Evolutionary conservation across 2,797 vertebrate genomes (phyloP).

Genomic region (Phoeniculus purpureus): DNA sequence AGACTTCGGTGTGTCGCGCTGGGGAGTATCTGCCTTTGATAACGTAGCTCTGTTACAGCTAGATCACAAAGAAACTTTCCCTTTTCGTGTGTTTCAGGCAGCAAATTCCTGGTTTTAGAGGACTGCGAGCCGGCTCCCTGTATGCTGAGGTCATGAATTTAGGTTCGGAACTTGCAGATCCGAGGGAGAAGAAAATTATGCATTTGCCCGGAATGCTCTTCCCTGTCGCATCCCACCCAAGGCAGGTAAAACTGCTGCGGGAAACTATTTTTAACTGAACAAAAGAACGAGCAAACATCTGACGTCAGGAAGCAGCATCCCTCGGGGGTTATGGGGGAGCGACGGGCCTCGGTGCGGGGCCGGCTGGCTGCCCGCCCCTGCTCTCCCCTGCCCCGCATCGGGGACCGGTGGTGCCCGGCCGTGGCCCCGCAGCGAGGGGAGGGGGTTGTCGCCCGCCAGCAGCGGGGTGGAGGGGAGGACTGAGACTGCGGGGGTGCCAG

Average conservation of each 20-base stretch:
- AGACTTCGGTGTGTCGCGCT: not conserved
- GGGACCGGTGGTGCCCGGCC: not conserved
- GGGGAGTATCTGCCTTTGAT: not conserved
- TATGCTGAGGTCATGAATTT: not conserved
- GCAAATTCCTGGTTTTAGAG: not conserved
- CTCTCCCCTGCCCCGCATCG: not conserved
- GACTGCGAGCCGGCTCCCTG: not conserved
- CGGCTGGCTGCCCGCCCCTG: not conserved
- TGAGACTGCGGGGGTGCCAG: not conserved
- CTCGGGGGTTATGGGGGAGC: not conserved
- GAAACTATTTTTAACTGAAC: conserved; percentile 47
- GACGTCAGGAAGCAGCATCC: conserved; percentile 44
- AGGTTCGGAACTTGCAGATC: not conserved
- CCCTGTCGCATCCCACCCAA: not conserved
- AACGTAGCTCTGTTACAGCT: not conserved
- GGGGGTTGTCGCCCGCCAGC: not conserved
- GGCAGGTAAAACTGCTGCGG: conserved; percentile 35
- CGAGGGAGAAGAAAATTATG: not conserved
- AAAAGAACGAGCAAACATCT: conserved; percentile 48
- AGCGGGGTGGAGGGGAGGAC: not conserved
- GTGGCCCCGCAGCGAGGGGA: not conserved
- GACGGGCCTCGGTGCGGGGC: not conserved
- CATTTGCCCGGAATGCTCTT: not conserved
- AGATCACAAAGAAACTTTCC: conserved; percentile 39
- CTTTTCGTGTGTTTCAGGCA: not conserved